Evolutionary conservation across 2,113 vertebrate genomes (phyloP).

Genomic region (Silurus asotus): DNA sequence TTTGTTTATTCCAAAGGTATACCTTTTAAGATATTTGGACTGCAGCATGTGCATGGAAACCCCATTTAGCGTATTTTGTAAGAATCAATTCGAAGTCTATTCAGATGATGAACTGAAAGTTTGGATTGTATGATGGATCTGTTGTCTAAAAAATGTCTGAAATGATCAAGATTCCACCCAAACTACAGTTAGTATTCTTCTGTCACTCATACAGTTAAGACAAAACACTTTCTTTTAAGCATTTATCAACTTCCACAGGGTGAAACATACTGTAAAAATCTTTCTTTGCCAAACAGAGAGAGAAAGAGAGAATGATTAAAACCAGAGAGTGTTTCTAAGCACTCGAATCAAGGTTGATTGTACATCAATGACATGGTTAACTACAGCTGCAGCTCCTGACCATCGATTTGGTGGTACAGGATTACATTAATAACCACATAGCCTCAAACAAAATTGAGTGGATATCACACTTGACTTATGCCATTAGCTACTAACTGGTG

Average conservation of each 20-base stretch:
- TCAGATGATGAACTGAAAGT: neutral
- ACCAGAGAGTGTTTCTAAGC: neutral
- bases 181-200: neutral
- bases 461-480: neutral
- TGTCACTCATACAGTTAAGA: neutral
- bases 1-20: neutral
- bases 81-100: neutral
- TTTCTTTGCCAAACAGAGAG: neutral
- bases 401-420: neutral
- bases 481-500: neutral
- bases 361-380: slow-evolving; percentile 4
- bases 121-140: neutral
- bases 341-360: neutral
- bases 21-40: neutral
- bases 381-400: neutral
- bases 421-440: neutral
- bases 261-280: neutral
- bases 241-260: neutral
- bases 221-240: neutral
- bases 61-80: neutral
- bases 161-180: slow-evolving; percentile 2
- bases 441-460: neutral
- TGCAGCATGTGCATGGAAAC: neutral
- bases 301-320: neutral
- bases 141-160: neutral